Conservation (phyloP, 2,888 invertebrate species). For the Trileptium ribeirensis region DNA sequence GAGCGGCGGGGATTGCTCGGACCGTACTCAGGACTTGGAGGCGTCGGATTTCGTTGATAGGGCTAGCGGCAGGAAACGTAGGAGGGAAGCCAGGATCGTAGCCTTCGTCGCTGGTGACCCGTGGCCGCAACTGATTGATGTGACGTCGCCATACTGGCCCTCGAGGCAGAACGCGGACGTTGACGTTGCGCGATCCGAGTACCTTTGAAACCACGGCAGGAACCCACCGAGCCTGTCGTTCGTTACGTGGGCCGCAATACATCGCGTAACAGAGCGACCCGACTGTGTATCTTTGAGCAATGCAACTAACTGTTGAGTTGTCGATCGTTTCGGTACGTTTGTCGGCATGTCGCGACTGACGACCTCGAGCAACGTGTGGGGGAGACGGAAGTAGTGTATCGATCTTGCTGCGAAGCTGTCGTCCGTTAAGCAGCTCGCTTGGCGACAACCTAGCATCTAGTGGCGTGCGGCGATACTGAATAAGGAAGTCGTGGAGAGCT, state of each 20-base stretch:
- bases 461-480: slow-evolving; percentile 15
- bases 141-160: neutral
- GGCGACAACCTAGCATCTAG: slow-evolving; percentile 22
- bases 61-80: neutral
- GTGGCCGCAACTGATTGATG: neutral
- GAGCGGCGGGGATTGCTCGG: neutral
- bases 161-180: neutral
- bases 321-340: no score
- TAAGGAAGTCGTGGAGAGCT: slow-evolving; percentile 28
- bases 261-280: neutral
- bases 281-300: neutral
- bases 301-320: neutral
- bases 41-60: neutral
- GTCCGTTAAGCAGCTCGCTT: slow-evolving; percentile 22
- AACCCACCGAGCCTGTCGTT: neutral
- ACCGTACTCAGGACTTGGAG: neutral
- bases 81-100: neutral
- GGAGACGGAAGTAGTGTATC: slow-evolving; percentile 15
- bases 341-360: slow-evolving; percentile 18
- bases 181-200: neutral
- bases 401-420: slow-evolving; percentile 12
- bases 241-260: neutral
- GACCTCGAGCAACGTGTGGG: slow-evolving; percentile 21
- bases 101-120: neutral
- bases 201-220: neutral